Evolutionary conservation across 2,113 vertebrate species (phyloP), one percentile per base, ranked within the genome.

Genomic region (Marmota monax): DNA sequence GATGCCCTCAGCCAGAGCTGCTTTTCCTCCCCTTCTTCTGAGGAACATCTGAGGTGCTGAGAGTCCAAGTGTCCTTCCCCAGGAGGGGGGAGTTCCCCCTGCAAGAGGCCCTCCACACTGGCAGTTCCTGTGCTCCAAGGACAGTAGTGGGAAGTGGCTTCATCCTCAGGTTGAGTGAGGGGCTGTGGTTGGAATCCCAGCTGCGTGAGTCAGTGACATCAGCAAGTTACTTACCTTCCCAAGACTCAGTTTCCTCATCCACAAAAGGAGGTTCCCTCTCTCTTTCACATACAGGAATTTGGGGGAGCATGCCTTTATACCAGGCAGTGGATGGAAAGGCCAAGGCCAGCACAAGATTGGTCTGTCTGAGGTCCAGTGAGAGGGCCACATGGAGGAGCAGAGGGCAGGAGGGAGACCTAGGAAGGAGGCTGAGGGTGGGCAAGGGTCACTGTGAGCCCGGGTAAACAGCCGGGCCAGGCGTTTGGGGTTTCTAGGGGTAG

Each of bases 111-210:
- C 56, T 78, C 34, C 11, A 29, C 17, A 4, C 6, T 29, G 34
- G 76, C 48, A 16, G 16, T 27, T 25, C 48, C 69, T 27, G 1
- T 3, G 4, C 2, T 53, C 48, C 70, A 51, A 73, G 20, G 6
- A 22, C 32, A 65, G 7, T 0, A 27, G 61, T n/a, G 2, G 16
- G 14, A 12, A 4, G 25, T 2, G 22, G 7, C 13, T 9, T 5
- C 42, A 23, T 22, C 45, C 32, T 73, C 37, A 79, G 56, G 17
- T 51, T 5, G 74, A 78, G 79, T 29, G 78, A 58, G 63, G 63
- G 83, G 16, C 83, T 90, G 61, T 20, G 67, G 58, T 34, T 25
- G 89, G 74, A 63, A 17, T 10, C 67, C 22, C 61, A 17, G 74
- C 56, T 72, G 9, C 5, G 34, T 27, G n/a, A 65, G 45, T 22